Percentiles rank a stretch among this genome's conserved stretches.
phyloP scores from a whole-genome alignment of 2,113 vertebrate species.

The Amblyornis subalaris region DNA sequence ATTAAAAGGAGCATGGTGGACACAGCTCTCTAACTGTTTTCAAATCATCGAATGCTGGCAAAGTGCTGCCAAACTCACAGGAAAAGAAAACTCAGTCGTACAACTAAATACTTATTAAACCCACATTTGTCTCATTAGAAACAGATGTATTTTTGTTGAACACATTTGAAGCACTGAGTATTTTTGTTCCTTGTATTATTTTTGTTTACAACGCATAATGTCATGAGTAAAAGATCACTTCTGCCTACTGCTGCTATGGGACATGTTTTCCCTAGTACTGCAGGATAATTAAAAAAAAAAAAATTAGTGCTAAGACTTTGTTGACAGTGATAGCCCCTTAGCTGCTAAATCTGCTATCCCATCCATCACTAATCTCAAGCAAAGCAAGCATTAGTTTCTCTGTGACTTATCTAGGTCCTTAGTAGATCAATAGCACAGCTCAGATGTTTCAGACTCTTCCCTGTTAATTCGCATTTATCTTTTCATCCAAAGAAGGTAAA shows the following conservation, averaged over 20 bases:
- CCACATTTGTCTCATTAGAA: background rate
- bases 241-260: background rate
- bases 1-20: background rate
- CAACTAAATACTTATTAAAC: background rate
- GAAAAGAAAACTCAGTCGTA: background rate
- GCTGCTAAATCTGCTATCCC: conserved; percentile 11
- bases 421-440: conserved; percentile 52
- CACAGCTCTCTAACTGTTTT: background rate
- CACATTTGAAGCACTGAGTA: background rate
- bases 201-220: background rate
- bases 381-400: conserved; percentile 29
- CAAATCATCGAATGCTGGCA: background rate
- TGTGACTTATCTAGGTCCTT: conserved; percentile 45
- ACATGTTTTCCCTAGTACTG: background rate
- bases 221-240: background rate
- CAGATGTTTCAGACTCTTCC: conserved; percentile 23
- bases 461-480: conserved; percentile 52
- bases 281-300: background rate
- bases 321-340: conserved; percentile 31
- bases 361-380: conserved; percentile 40
- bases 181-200: background rate
- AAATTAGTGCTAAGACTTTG: background rate
- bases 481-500: conserved; percentile 48
- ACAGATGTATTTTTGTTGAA: background rate
- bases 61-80: background rate